phyloP scores from a whole-genome alignment of 1,140 invertebrate species.

The Macrocentrus cingulum region DNA sequence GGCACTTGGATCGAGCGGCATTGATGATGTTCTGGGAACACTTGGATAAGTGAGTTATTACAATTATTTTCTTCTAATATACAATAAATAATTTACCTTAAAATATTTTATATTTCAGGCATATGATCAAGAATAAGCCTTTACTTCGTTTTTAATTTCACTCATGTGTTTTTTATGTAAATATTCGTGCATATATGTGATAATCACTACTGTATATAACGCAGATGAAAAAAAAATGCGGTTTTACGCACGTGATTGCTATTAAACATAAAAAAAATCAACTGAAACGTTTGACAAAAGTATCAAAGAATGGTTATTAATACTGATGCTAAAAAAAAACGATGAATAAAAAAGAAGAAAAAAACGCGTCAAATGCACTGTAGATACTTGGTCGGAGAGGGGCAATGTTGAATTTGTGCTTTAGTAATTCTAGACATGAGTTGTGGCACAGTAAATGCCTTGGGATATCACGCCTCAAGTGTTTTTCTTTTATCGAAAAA shows the following conservation, averaged over 20 bases:
- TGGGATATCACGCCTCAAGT: not conserved
- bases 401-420: conserved; percentile 13
- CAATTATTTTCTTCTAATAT: conserved; percentile 53
- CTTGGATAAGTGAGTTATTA: conserved; percentile 80
- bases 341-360: not conserved
- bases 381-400: no score
- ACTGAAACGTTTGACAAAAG: not conserved
- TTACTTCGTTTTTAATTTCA: conserved; percentile 79
- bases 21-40: conserved; percentile 97
- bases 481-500: conserved; percentile 13
- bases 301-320: not conserved
- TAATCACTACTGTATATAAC: conserved; percentile 15
- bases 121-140: conserved; percentile 91
- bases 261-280: no score
- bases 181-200: conserved; percentile 5
- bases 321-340: no score
- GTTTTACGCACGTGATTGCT: not conserved
- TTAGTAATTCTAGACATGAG: conserved; percentile 17
- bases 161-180: not conserved
- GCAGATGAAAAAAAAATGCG: not conserved
- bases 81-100: conserved; percentile 16
- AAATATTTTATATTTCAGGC: conserved; percentile 67
- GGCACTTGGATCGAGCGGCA: conserved; percentile 94
- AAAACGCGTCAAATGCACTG: no score
- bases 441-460: not conserved